phyloP scores from a whole-genome alignment of 2,797 vertebrate genomes.

The Tragopan temminckii region DNA sequence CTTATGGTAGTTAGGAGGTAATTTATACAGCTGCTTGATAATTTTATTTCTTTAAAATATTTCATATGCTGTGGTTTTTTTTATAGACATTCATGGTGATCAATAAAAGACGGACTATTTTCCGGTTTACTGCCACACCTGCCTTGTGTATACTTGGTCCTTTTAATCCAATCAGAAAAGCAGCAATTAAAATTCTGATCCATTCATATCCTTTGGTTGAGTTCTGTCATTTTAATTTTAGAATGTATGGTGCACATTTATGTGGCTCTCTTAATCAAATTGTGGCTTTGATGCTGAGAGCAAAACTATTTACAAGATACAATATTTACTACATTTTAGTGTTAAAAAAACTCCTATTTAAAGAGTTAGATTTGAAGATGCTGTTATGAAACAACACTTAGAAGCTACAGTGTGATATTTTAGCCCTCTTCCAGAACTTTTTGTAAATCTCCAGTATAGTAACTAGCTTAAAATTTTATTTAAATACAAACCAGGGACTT shows the following conservation, averaged over 20 bases:
- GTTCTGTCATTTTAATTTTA: not conserved
- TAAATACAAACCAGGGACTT: not conserved
- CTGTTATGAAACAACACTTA: not conserved
- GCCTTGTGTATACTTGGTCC: constrained; percentile 90
- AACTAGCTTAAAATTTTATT: not conserved
- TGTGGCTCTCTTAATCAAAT: not conserved
- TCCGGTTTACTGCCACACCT: constrained; percentile 91
- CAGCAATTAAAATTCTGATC: constrained; percentile 88
- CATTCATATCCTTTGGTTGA: constrained; percentile 93
- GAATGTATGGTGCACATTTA: not conserved
- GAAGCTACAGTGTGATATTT: not conserved
- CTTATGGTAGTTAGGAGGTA: not conserved
- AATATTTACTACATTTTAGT: not conserved
- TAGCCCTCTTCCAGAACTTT: not conserved
- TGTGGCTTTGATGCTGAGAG: not conserved
- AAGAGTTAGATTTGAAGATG: not conserved
- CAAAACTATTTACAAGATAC: not conserved
- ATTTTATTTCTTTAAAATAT: not conserved
- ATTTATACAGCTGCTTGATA: not conserved
- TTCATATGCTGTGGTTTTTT: not conserved
- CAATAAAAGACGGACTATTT: constrained; percentile 92
- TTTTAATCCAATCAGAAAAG: constrained; percentile 90
- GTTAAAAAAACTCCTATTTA: not conserved
- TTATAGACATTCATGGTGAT: constrained; percentile 95
- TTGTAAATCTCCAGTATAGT: not conserved